phyloP scores from a whole-genome alignment of 2,113 vertebrate species.

The Anas platyrhynchos region DNA sequence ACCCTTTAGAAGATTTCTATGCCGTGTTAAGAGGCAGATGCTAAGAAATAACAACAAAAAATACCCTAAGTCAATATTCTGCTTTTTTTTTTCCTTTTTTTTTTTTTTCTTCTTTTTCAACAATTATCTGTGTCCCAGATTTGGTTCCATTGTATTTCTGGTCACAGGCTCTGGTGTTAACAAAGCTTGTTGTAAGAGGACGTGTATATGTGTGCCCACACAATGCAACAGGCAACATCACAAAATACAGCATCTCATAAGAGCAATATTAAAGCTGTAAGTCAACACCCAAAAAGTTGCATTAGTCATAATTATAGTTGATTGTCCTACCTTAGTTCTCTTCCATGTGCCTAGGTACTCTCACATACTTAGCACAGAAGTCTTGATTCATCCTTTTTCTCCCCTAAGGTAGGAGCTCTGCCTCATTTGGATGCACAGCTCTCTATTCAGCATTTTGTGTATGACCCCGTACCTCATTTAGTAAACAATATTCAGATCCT shows the following conservation, averaged over 20 bases:
- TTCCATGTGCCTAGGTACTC: background rate
- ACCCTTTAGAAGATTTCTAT: constrained; percentile 56
- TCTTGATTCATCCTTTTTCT: background rate
- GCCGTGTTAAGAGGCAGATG: constrained; percentile 42
- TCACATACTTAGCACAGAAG: background rate
- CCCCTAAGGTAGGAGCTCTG: background rate
- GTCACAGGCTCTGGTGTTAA: background rate
- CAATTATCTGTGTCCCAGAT: background rate
- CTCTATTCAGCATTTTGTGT: constrained; percentile 4
- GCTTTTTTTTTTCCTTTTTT: background rate
- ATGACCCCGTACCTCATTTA: constrained; percentile 34
- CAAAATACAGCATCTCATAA: background rate
- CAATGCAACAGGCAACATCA: background rate
- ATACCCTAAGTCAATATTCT: background rate
- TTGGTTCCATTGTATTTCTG: background rate
- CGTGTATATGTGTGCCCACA: accelerated
- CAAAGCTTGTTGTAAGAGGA: background rate
- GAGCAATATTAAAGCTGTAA: background rate
- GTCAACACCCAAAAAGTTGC: background rate
- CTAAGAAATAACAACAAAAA: background rate
- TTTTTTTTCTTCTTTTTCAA: background rate
- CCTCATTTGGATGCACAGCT: constrained; percentile 1
- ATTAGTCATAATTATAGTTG: background rate
- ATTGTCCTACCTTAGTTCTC: background rate
- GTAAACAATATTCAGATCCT: constrained; percentile 42